Evolutionary conservation across 2,797 vertebrate species (phyloP).

Genomic region (Propithecus perrieri): DNA sequence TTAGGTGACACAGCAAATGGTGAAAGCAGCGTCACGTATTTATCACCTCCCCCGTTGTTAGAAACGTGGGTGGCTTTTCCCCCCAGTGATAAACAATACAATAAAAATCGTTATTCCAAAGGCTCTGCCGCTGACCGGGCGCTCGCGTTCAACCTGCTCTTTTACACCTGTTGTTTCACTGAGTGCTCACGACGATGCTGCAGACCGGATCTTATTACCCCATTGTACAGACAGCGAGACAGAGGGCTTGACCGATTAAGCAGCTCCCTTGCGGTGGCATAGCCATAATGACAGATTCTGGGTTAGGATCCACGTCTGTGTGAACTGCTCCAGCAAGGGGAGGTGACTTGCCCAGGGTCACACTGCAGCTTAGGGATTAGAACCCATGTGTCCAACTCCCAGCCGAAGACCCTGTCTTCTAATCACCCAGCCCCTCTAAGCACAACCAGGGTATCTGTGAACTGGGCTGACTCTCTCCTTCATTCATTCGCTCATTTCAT

Average conservation of each 20-base stretch:
- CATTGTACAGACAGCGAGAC: not conserved
- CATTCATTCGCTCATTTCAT: not conserved
- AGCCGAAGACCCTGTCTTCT: not conserved
- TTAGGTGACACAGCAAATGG: not conserved
- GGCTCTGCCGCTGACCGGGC: not conserved
- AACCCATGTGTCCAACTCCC: not conserved
- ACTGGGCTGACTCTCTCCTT: too few relatives aligned
- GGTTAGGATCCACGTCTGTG: too few relatives aligned
- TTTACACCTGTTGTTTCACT: not conserved
- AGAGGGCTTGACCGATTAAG: not conserved
- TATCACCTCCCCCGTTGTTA: not conserved
- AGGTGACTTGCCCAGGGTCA: not conserved
- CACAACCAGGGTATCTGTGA: not conserved
- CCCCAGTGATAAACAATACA: not conserved
- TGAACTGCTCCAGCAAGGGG: not conserved
- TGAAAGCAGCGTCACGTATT: not conserved
- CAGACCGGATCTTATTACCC: not conserved
- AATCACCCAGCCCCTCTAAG: not conserved
- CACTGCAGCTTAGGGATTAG: not conserved
- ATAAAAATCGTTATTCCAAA: too few relatives aligned
- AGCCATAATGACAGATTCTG: not conserved
- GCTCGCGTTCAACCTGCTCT: not conserved
- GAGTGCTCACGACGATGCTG: rapidly evolving
- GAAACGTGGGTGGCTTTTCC: not conserved
- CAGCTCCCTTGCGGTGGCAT: not conserved